Percentiles rank a stretch among this genome's conserved stretches.
phyloP scores from a whole-genome alignment of 2,888 invertebrate species.

The Caenorhabditis doughertyi region DNA sequence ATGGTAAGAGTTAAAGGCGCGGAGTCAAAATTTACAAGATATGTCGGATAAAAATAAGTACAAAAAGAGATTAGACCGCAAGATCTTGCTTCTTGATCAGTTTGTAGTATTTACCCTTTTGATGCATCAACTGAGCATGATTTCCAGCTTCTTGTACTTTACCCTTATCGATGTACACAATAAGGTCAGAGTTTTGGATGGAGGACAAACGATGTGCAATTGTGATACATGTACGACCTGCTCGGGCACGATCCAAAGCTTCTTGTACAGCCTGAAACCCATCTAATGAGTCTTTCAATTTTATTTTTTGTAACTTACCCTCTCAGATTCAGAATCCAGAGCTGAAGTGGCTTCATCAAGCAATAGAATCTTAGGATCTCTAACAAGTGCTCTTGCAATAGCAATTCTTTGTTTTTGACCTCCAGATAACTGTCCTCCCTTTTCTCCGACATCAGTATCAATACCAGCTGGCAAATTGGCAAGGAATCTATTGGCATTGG shows the following conservation, averaged over 20 bases:
- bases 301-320: constrained; percentile 85
- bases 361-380: constrained; percentile 85
- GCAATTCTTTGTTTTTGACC: constrained; percentile 93
- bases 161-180: constrained; percentile 77
- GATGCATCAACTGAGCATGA: constrained; percentile 73
- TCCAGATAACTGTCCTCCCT: constrained; percentile 89
- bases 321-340: constrained; percentile 85
- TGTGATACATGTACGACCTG: constrained; percentile 79
- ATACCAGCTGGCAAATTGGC: constrained; percentile 75
- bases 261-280: constrained; percentile 78
- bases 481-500: constrained; percentile 75
- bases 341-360: constrained; percentile 86
- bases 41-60: background rate
- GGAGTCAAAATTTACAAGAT: constrained; percentile 52
- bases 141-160: constrained; percentile 74
- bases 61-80: constrained; percentile 41
- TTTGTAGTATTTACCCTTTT: constrained; percentile 73
- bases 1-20: constrained; percentile 14
- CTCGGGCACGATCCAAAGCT: constrained; percentile 78
- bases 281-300: background rate
- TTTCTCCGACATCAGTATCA: constrained; percentile 84
- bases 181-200: constrained; percentile 79
- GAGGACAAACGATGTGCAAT: constrained; percentile 81
- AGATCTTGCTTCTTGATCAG: constrained; percentile 75
- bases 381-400: constrained; percentile 86